A percentile compares a stretch with the other conserved stretches of the same genome.
These are phyloP conservation scores for Lampris incognitus DNA, from an alignment of 2,113 vertebrate genomes.

Conservation along the genomic window DNA sequence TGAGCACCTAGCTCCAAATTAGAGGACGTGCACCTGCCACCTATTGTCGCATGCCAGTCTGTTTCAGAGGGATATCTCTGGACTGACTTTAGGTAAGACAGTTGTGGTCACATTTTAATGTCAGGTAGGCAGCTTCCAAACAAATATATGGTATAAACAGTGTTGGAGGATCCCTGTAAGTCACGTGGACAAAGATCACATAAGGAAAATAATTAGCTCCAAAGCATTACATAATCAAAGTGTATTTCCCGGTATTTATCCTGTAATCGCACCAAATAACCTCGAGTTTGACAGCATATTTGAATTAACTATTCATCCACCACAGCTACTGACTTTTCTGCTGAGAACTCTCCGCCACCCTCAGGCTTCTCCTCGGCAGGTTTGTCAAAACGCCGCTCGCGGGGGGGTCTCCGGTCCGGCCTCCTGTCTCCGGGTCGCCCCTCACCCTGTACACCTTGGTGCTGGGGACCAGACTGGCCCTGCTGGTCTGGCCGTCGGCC, in stretches of 20 bases:
- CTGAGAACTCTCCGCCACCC: conserved; percentile 92
- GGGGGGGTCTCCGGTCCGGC: conserved; percentile 91
- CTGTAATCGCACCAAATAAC: background rate
- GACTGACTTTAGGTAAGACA: too few relatives aligned
- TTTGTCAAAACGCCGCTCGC: conserved; percentile 94
- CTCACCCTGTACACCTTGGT: conserved; percentile 86
- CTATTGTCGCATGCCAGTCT: too few relatives aligned
- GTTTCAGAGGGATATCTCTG: too few relatives aligned
- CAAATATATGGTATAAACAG: too few relatives aligned
- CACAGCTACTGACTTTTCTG: conserved; percentile 87
- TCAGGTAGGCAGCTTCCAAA: too few relatives aligned
- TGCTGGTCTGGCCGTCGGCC: conserved; percentile 94
- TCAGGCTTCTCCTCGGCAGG: conserved; percentile 92
- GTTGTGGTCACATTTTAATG: too few relatives aligned
- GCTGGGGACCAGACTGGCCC: conserved; percentile 76
- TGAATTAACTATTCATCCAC: background rate
- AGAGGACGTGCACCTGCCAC: too few relatives aligned
- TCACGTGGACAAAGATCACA: background rate
- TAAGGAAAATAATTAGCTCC: background rate
- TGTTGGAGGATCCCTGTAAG: background rate
- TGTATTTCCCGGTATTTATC: background rate
- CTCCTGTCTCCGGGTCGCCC: conserved; percentile 92
- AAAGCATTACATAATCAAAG: background rate
- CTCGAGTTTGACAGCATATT: background rate
- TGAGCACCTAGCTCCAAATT: too few relatives aligned